Conservation (phyloP, 2,888 invertebrate species). For the Nomada fabriciana region DNA sequence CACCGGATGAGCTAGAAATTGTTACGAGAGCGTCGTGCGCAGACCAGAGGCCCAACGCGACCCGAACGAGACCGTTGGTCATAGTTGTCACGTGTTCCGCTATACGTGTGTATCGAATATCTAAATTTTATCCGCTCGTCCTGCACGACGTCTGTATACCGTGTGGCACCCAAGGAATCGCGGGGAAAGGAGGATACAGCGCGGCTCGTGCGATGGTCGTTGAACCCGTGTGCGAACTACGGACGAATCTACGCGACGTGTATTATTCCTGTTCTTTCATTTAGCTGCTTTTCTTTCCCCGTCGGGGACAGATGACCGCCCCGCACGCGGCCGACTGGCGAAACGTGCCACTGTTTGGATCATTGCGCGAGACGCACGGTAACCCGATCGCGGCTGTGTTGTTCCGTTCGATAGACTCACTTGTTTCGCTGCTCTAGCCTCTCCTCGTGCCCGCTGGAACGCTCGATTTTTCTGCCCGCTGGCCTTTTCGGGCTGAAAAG, state of each 20-base stretch:
- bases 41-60: no score
- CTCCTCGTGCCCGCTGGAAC: constrained; percentile 34
- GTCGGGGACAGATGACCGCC: neutral
- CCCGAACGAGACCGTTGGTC: no score
- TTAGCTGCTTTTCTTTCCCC: neutral
- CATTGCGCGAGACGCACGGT: constrained; percentile 24
- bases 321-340: neutral
- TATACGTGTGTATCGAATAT: no score
- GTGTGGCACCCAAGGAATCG: constrained; percentile 59
- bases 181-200: constrained; percentile 46
- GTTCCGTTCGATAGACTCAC: constrained; percentile 56
- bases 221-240: constrained; percentile 56
- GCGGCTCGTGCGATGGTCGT: constrained; percentile 30
- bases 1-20: neutral
- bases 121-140: neutral
- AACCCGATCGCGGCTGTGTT: constrained; percentile 7
- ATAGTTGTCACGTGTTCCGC: no score
- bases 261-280: constrained; percentile 34
- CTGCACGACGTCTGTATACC: constrained; percentile 28
- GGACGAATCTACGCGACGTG: constrained; percentile 49
- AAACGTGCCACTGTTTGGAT: constrained; percentile 23
- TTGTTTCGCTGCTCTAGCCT: constrained; percentile 53
- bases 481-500: constrained; percentile 73
- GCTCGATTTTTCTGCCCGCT: constrained; percentile 65
- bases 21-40: no score